A percentile compares a stretch with the other conserved stretches of the same genome.
Evolutionary conservation across 2,113 vertebrate species (phyloP).

Genomic region (Sterna hirundo): DNA sequence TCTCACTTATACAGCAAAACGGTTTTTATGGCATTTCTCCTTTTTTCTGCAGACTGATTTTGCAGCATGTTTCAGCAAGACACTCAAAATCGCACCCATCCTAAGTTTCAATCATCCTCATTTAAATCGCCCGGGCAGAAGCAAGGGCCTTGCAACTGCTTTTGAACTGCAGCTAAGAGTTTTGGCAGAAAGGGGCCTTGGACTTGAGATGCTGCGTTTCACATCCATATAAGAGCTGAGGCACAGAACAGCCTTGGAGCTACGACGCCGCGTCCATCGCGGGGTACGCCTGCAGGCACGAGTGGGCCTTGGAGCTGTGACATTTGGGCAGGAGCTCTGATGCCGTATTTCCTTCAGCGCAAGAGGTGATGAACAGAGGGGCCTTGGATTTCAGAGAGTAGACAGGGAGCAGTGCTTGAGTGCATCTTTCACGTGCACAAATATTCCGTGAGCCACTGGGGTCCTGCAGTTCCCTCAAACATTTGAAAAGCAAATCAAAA

Average conservation of each 20-base stretch:
- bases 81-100: not conserved
- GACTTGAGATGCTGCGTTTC: not conserved
- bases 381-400: not conserved
- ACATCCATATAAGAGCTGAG: not conserved
- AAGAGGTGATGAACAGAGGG: not conserved
- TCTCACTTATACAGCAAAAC: not conserved
- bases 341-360: fast-evolving
- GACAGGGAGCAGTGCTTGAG: not conserved
- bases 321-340: not conserved
- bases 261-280: fast-evolving
- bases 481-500: not conserved
- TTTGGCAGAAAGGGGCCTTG: not conserved
- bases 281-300: not conserved
- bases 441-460: not conserved
- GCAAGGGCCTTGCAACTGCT: not conserved
- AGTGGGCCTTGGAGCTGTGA: not conserved
- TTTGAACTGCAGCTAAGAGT: not conserved
- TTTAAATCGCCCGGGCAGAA: not conserved
- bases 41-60: not conserved
- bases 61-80: not conserved
- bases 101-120: not conserved
- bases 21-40: constrained; percentile 14
- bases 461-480: not conserved
- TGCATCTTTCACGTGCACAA: not conserved
- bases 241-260: not conserved